Evolutionary conservation across 2,888 invertebrate species (phyloP), one percentile per base, ranked within the genome.

Genomic region (Rhagium mordax): DNA sequence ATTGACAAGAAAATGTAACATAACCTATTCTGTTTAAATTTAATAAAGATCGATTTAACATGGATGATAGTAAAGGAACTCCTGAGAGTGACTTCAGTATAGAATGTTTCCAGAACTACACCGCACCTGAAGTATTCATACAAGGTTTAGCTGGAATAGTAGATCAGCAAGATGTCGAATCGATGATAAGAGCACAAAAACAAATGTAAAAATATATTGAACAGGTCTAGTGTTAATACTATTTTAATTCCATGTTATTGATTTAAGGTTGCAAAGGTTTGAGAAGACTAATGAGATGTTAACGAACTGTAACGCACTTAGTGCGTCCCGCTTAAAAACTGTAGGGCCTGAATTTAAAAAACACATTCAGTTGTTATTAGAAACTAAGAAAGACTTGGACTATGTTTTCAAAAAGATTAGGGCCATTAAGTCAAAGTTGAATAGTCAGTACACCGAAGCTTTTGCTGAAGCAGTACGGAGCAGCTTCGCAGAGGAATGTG

Each of bases 211-310:
- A 24, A 71, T 49, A 59, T 62, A 7, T 65, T 16, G 7, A 10
- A 3, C 5, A 51, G 29, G 53, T 5, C 8, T 33, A 29, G 0
- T 33, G 48, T 48, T 21, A 20, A n/a, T 41, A 41, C 2, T 20
- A 18, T 18, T 51, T 51, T 18, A 10, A 13, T 61, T 13, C 18
- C 20, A 15, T 15, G 15, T 18, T 69, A 8, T 65, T 66, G 3
- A 57, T 88, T 90, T 1, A 85, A 97, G 97, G 96, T 87, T 99
- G 24, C 96, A 96, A 83, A 91, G 98, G 69, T 99, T 98, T 89
- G 99, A 99, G 85, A 99, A 99, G 88, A 99, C 99, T 0, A 99
- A 99, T 85, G 99, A 99, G 89, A 99, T 99, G 99, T 89, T 99
- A 29, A 94, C 96, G 8, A 99, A 98, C 87, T 98, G 98, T 86